These are phyloP conservation scores for Mylabris phalerata DNA, from an alignment of 1,140 invertebrate species.

Conservation along the genomic window DNA sequence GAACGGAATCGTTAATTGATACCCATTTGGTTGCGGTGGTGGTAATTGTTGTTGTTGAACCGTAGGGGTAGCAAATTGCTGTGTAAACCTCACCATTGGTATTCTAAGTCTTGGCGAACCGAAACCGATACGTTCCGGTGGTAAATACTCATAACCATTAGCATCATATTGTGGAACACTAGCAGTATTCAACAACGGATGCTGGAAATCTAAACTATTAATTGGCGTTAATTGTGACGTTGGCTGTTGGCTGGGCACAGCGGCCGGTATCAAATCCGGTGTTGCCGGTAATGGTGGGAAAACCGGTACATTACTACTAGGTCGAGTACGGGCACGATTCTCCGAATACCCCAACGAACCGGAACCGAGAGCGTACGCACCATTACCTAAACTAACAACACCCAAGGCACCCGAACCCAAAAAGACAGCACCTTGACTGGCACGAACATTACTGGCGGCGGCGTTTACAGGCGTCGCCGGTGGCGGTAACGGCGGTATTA, in stretches of 20 bases:
- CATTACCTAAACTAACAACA: slow-evolving; percentile 30
- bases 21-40: neutral
- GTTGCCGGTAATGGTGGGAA: slow-evolving; percentile 25
- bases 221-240: slow-evolving; percentile 6
- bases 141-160: slow-evolving; percentile 32
- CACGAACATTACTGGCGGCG: slow-evolving; percentile 29
- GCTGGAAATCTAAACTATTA: slow-evolving; percentile 7
- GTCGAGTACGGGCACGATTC: slow-evolving; percentile 20
- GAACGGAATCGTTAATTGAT: neutral
- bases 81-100: slow-evolving; percentile 19
- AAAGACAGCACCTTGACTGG: slow-evolving; percentile 26
- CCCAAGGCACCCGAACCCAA: slow-evolving; percentile 33
- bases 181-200: slow-evolving; percentile 11
- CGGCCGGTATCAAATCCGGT: slow-evolving; percentile 30
- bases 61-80: slow-evolving; percentile 24
- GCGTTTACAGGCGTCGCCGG: slow-evolving; percentile 32
- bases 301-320: slow-evolving; percentile 18
- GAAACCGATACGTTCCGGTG: slow-evolving; percentile 24
- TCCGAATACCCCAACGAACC: slow-evolving; percentile 31
- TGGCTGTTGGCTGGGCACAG: slow-evolving; percentile 23
- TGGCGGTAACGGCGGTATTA: slow-evolving; percentile 27
- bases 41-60: slow-evolving; percentile 14
- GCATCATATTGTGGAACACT: slow-evolving; percentile 17
- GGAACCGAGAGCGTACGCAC: slow-evolving; percentile 29
- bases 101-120: slow-evolving; percentile 18